These are phyloP conservation scores for Echinometra lucunter DNA, from an alignment of 53 echinoderm and acorn worm species.

Conservation along the genomic window DNA sequence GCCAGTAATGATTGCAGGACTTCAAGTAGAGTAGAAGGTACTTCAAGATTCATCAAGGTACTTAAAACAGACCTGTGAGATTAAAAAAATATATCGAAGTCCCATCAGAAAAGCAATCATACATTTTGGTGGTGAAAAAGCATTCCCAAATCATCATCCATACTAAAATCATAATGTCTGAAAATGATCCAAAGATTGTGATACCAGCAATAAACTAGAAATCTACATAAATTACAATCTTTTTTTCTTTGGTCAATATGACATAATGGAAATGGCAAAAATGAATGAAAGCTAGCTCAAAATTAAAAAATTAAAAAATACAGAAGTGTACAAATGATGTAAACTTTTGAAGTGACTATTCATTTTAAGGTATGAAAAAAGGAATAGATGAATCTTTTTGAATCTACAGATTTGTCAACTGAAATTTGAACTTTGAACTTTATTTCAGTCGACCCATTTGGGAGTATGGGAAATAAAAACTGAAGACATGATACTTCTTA, in stretches of 20 bases:
- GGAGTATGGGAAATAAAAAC: too few species aligned
- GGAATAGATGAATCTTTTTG: too few species aligned
- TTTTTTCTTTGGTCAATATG: not conserved
- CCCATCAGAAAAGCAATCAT: not conserved
- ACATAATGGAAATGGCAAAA: not conserved
- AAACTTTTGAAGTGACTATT: too few species aligned
- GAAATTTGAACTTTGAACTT: too few species aligned
- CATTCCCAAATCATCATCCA: too few species aligned
- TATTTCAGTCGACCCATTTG: too few species aligned
- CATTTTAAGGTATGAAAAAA: too few species aligned
- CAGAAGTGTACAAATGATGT: not conserved
- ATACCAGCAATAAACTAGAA: not conserved
- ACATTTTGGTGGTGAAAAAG: too few species aligned
- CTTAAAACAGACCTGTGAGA: constrained; percentile 81
- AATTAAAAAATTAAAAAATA: not conserved
- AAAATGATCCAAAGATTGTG: not conserved
- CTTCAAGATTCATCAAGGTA: constrained; percentile 85
- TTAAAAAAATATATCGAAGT: not conserved
- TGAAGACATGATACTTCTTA: too few species aligned
- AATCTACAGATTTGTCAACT: too few species aligned
- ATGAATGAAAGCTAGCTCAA: not conserved
- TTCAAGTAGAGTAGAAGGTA: constrained; percentile 84
- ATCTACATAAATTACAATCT: not conserved
- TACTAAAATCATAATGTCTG: not conserved
- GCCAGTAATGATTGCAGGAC: constrained; percentile 86